These are phyloP conservation scores for Clanis bilineata DNA, from an alignment of 2,888 invertebrate genomes.

Conservation along the genomic window DNA sequence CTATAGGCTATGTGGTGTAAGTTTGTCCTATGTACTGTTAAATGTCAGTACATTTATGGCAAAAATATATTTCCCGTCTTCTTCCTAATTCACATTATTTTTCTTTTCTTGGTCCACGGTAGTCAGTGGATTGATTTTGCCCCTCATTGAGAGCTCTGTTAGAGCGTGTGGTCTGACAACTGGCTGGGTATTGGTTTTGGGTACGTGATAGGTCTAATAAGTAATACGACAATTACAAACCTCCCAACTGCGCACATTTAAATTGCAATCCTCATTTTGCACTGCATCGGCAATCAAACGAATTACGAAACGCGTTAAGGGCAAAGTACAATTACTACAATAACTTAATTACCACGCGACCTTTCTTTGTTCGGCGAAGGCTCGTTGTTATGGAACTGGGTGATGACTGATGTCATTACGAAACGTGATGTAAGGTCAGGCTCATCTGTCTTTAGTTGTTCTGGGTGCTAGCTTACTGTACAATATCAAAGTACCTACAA, in stretches of 20 bases:
- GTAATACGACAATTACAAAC: background rate
- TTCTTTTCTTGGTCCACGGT: too few relatives aligned
- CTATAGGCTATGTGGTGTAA: too few relatives aligned
- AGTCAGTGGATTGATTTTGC: too few relatives aligned
- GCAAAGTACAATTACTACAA: constrained; percentile 1
- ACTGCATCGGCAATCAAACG: background rate
- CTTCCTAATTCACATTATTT: too few relatives aligned
- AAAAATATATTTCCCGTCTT: too few relatives aligned
- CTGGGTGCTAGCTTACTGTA: background rate
- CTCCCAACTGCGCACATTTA: background rate
- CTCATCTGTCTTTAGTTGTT: background rate
- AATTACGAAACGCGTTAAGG: background rate
- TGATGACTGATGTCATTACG: constrained; percentile 4
- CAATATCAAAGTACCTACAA: background rate
- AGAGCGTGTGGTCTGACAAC: too few relatives aligned
- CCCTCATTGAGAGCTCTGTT: too few relatives aligned
- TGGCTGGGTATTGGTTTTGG: too few relatives aligned
- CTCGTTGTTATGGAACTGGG: background rate
- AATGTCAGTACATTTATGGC: too few relatives aligned
- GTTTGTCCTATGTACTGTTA: too few relatives aligned
- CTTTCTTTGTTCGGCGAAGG: constrained; percentile 4
- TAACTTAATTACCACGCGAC: constrained; percentile 3
- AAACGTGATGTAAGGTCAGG: background rate
- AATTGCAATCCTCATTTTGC: background rate
- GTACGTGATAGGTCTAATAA: too few relatives aligned